Evolutionary conservation across 2,113 vertebrate genomes (phyloP).

Genomic region (Microtus pennsylvanicus): DNA sequence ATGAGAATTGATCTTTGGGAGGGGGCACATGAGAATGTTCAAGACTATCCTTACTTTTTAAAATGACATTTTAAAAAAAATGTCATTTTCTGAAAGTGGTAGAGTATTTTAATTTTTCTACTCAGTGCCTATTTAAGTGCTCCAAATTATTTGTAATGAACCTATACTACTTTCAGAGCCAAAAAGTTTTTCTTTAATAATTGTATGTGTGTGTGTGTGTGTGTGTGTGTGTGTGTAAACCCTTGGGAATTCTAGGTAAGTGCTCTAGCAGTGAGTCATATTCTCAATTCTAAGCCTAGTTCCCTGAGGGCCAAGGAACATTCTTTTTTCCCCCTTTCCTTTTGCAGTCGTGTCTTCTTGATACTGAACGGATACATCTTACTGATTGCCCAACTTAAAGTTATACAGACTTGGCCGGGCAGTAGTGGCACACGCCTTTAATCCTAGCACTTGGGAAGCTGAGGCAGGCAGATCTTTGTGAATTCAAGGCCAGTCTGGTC

Average conservation of each 20-base stretch:
- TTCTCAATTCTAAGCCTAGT: neutral
- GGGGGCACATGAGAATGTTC: neutral
- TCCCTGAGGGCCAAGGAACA: neutral
- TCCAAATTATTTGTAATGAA: conserved; percentile 36
- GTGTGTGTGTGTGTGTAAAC: neutral
- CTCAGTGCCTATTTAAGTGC: neutral
- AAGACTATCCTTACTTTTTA: neutral
- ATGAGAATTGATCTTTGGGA: neutral
- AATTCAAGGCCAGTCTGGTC: too few species aligned
- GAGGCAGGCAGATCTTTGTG: too few species aligned
- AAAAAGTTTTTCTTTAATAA: neutral
- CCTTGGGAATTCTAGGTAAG: neutral
- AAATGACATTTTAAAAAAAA: neutral
- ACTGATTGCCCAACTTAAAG: neutral
- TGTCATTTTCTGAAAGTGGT: neutral
- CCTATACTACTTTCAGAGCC: neutral
- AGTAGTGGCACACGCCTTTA: too few species aligned
- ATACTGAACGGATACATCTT: neutral
- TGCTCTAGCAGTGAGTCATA: neutral
- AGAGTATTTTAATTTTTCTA: neutral
- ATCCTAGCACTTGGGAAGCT: too few species aligned
- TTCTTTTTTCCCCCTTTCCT: neutral
- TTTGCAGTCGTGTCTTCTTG: neutral
- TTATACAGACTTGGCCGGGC: neutral
- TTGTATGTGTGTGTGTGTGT: neutral